These are phyloP conservation scores for Scaptomyza hsui DNA, from an alignment of 1,140 invertebrate genomes.

Conservation along the genomic window DNA sequence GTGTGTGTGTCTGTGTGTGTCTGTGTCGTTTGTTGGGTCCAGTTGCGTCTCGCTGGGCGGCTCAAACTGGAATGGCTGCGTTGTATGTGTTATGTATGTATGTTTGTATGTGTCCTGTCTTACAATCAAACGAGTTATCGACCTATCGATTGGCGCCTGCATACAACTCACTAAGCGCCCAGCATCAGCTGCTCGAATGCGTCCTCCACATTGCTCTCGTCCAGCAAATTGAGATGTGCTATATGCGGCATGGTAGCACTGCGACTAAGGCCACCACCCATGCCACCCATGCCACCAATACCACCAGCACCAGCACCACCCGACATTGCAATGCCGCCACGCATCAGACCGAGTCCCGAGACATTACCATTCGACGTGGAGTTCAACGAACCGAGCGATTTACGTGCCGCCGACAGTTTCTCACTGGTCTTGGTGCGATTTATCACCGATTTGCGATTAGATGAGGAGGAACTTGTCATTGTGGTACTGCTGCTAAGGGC, in stretches of 20 bases:
- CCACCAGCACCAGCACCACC: conserved; percentile 69
- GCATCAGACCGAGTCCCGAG: conserved; percentile 75
- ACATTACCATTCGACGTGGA: conserved; percentile 73
- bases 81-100: conserved; percentile 27
- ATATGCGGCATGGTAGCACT: conserved; percentile 91
- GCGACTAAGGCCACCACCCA: conserved; percentile 85
- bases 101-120: conserved; percentile 6
- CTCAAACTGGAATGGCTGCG: conserved; percentile 53
- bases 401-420: conserved; percentile 84
- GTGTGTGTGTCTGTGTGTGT: conserved; percentile 16
- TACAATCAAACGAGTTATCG: conserved; percentile 10
- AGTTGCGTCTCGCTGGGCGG: conserved; percentile 45
- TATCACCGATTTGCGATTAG: conserved; percentile 82
- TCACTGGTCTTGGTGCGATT: conserved; percentile 85
- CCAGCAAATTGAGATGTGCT: conserved; percentile 87
- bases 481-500: conserved; percentile 19
- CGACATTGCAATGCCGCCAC: conserved; percentile 53
- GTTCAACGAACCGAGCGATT: conserved; percentile 72
- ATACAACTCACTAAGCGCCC: conserved; percentile 72
- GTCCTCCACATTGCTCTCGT: conserved; percentile 89
- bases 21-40: conserved; percentile 48
- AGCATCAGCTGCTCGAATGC: conserved; percentile 91
- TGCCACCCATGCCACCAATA: conserved; percentile 61
- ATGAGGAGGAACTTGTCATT: conserved; percentile 36
- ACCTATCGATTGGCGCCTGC: neutral